These are phyloP conservation scores for Megaceryle torquata DNA, from an alignment of 2,113 vertebrate species.

Conservation along the genomic window DNA sequence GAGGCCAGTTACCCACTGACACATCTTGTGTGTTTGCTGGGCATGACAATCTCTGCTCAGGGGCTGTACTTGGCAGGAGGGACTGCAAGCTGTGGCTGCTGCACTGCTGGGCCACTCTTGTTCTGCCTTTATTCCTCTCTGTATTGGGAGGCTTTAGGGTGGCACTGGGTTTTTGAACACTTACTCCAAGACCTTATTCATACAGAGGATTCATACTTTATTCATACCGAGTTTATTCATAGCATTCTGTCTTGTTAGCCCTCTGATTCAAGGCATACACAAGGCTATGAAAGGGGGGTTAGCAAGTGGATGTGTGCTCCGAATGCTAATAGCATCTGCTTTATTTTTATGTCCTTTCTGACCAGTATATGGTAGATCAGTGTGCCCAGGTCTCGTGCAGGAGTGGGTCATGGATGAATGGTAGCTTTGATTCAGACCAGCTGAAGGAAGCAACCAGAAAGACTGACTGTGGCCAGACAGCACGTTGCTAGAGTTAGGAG, in stretches of 20 bases:
- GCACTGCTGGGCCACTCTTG: neutral
- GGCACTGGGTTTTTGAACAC: conserved; percentile 6
- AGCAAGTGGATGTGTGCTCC: conserved; percentile 45
- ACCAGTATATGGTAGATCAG: conserved; percentile 33
- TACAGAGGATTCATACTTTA: conserved; percentile 63
- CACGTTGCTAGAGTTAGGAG: neutral
- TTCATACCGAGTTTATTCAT: conserved; percentile 63
- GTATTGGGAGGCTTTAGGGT: neutral
- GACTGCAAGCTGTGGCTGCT: neutral
- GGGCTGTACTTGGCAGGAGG: neutral
- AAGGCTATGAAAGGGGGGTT: conserved; percentile 64
- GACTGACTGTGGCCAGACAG: neutral
- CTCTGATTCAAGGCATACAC: conserved; percentile 54
- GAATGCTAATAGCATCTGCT: conserved; percentile 65
- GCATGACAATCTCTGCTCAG: neutral
- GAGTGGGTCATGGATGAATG: conserved; percentile 22
- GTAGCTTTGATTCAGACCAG: conserved; percentile 31
- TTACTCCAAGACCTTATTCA: conserved; percentile 45
- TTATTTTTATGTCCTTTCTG: conserved; percentile 41
- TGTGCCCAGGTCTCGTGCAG: conserved; percentile 39
- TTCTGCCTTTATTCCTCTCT: conserved; percentile 3
- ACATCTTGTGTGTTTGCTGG: neutral
- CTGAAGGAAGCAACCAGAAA: neutral
- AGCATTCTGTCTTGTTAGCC: conserved; percentile 56
- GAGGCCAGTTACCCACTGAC: neutral